These are phyloP conservation scores for Myotis findleyi DNA, from an alignment of 2,797 vertebrate genomes.

Conservation along the genomic window DNA sequence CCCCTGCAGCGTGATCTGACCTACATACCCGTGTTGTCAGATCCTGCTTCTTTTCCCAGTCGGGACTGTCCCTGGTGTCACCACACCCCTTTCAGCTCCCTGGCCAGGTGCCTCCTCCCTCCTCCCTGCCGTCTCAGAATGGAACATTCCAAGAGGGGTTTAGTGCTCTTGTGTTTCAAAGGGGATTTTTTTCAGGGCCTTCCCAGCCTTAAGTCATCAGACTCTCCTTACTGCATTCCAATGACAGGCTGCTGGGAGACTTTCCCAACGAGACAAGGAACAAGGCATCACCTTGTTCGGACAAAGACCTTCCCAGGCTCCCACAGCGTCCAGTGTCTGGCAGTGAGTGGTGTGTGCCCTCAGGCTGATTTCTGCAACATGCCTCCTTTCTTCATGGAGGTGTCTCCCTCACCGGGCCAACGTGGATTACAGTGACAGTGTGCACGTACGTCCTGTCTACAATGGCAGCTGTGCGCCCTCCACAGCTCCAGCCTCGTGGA, in stretches of 20 bases:
- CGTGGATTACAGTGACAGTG: accelerated
- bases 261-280: not conserved
- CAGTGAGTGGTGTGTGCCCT: accelerated
- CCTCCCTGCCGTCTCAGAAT: not conserved
- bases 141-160: accelerated
- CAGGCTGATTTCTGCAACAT: not conserved
- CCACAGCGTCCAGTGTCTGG: not conserved
- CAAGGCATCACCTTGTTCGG: not conserved
- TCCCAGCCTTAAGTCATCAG: not conserved
- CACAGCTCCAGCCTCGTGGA: not conserved
- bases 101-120: not conserved
- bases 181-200: too few relatives aligned
- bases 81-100: not conserved
- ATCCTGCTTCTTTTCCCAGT: not conserved
- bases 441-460: accelerated
- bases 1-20: not conserved
- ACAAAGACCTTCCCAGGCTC: not conserved
- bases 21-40: not conserved
- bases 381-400: not conserved
- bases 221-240: not conserved
- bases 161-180: not conserved
- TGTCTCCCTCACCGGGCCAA: not conserved
- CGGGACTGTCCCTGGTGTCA: not conserved
- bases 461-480: accelerated
- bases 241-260: not conserved